phyloP scores from a whole-genome alignment of 2,797 vertebrate genomes.

The Peromyscus nudipes region DNA sequence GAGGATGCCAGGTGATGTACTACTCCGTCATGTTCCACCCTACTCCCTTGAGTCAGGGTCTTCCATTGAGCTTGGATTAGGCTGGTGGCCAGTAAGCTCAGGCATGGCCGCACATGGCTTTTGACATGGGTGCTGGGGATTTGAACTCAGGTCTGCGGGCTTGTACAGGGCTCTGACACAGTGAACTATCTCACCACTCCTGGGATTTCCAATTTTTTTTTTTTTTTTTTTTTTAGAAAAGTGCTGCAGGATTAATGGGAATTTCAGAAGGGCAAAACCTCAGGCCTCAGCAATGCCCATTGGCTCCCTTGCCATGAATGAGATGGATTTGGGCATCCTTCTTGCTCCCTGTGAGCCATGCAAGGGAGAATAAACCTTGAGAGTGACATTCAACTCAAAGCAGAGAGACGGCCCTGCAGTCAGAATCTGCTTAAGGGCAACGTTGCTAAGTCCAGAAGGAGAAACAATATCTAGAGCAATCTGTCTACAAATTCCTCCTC shows the following conservation, averaged over 20 bases:
- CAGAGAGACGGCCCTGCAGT: neutral
- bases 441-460: neutral
- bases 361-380: neutral
- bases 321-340: neutral
- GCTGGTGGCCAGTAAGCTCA: neutral
- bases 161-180: neutral
- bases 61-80: neutral
- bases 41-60: neutral
- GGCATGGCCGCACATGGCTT: neutral
- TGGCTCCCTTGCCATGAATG: neutral
- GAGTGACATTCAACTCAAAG: neutral
- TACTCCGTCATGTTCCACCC: neutral
- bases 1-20: neutral
- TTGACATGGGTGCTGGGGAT: neutral
- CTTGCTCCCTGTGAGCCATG: neutral
- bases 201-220: neutral
- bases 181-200: neutral
- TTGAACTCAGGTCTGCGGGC: neutral
- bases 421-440: conserved; percentile 48
- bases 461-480: neutral
- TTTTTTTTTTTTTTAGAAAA: neutral
- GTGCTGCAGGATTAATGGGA: neutral
- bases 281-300: neutral
- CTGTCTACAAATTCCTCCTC: neutral
- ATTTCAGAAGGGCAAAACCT: neutral